A percentile compares a stretch with the other conserved stretches of the same genome.
These are phyloP conservation scores for Anhinga anhinga DNA, from an alignment of 2,113 vertebrate genomes.

Conservation along the genomic window DNA sequence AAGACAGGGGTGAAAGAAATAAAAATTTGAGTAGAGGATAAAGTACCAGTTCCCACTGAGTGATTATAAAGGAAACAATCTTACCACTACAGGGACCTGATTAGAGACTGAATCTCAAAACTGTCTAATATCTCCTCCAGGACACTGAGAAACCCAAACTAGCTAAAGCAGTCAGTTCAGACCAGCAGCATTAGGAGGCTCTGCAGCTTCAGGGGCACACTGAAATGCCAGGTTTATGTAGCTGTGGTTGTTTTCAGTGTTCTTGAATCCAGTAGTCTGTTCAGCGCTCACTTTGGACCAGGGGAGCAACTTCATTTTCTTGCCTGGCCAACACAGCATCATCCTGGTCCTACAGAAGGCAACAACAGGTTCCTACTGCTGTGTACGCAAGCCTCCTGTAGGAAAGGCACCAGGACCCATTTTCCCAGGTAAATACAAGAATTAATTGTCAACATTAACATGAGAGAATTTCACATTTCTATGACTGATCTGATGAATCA, in stretches of 20 bases:
- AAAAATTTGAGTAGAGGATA: slow-evolving; percentile 1
- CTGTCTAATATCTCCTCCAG: background rate
- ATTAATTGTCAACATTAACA: background rate
- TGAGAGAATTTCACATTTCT: background rate
- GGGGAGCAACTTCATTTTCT: background rate
- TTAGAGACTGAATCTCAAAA: slow-evolving; percentile 15
- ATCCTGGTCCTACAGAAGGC: background rate
- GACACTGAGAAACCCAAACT: background rate
- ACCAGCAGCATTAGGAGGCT: background rate
- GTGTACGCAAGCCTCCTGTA: background rate
- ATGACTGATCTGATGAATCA: background rate
- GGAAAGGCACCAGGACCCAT: background rate
- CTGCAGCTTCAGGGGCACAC: background rate
- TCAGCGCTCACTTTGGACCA: background rate
- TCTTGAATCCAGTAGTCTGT: background rate
- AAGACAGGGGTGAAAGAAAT: background rate
- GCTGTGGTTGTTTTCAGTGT: background rate
- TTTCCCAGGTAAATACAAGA: background rate
- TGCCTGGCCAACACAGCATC: background rate
- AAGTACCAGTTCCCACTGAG: slow-evolving; percentile 4
- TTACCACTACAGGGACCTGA: slow-evolving; percentile 9
- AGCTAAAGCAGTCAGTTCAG: rapidly evolving
- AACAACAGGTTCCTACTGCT: background rate
- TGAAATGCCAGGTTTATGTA: background rate
- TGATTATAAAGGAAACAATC: slow-evolving; percentile 4